A percentile compares a stretch with the other conserved stretches of the same genome.
Evolutionary conservation across 2,797 vertebrate species (phyloP).

Genomic region (Onychomys torridus): DNA sequence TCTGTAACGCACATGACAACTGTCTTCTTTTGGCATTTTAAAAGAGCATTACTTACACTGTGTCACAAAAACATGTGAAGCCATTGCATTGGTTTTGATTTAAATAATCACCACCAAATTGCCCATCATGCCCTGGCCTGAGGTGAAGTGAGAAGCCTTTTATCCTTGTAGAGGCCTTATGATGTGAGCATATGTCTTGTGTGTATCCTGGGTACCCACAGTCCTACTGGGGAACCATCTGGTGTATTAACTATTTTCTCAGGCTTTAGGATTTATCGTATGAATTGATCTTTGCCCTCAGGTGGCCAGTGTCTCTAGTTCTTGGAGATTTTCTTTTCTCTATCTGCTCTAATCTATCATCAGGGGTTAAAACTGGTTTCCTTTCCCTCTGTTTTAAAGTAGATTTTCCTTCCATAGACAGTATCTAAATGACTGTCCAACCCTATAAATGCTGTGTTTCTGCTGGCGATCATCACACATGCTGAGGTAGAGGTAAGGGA

Average conservation of each 20-base stretch:
- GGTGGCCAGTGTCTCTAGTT: not conserved
- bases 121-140: not conserved
- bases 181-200: fast-evolving
- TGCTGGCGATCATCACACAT: not conserved
- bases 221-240: not conserved
- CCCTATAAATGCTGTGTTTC: not conserved
- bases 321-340: not conserved
- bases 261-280: not conserved
- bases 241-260: not conserved
- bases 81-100: not conserved
- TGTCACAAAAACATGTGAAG: not conserved
- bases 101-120: not conserved
- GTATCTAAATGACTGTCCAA: not conserved
- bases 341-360: not conserved
- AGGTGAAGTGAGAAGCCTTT: not conserved
- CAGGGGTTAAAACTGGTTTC: not conserved
- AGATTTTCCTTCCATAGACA: not conserved
- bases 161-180: not conserved
- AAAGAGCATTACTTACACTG: not conserved
- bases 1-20: not conserved
- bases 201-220: not conserved
- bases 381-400: conserved; percentile 27
- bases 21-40: not conserved
- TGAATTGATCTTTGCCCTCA: not conserved
- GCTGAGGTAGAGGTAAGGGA: not conserved